phyloP scores from a whole-genome alignment of 2,888 invertebrate species.

The Cepaea hortensis region DNA sequence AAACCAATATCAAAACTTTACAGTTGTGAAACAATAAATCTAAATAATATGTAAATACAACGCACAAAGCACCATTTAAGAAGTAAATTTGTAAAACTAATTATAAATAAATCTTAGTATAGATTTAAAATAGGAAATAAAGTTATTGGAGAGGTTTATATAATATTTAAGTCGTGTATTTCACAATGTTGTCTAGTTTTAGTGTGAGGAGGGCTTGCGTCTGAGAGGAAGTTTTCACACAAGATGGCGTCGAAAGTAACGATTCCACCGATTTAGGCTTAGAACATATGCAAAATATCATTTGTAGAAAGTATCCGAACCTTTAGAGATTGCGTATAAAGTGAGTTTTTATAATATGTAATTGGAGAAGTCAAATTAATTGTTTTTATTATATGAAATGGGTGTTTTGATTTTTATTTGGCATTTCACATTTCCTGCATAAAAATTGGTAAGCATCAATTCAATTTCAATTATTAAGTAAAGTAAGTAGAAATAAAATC shows the following conservation, averaged over 20 bases:
- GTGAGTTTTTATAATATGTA: background rate
- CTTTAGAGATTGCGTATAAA: background rate
- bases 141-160: background rate
- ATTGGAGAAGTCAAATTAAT: background rate
- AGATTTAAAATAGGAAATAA: background rate
- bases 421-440: no score
- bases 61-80: background rate
- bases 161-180: background rate
- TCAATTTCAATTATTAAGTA: no score
- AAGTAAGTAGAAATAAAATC: no score
- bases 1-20: no score
- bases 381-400: background rate
- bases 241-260: conserved; percentile 35
- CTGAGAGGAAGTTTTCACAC: conserved; percentile 4
- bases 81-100: background rate
- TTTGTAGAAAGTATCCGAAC: background rate
- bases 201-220: conserved; percentile 6
- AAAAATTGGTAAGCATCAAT: no score
- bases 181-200: background rate
- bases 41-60: background rate
- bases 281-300: background rate
- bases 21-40: background rate
- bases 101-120: background rate
- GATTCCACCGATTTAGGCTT: background rate
- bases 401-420: no score